Conservation (phyloP, 2,113 vertebrate species). For the human region DNA sequence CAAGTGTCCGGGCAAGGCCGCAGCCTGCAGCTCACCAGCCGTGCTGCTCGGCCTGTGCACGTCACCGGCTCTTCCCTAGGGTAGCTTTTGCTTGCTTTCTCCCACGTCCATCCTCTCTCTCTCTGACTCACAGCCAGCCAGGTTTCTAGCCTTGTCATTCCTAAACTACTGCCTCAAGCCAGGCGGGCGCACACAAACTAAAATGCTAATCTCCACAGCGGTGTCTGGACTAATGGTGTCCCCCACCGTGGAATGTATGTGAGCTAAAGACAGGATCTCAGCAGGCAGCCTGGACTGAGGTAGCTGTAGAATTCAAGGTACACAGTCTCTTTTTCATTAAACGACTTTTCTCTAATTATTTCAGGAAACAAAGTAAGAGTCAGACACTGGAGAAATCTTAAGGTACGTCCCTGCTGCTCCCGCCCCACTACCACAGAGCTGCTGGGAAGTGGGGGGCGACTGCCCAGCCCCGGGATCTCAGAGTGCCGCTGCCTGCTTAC, state of each 20-base stretch:
- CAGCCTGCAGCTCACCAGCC: neutral
- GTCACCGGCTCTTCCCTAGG: neutral
- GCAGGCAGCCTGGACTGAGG: neutral
- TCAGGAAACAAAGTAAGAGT: constrained; percentile 82
- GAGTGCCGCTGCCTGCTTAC: fast-evolving
- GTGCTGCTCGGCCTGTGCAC: neutral
- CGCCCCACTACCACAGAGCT: neutral
- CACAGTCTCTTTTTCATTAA: neutral
- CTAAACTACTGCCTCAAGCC: neutral
- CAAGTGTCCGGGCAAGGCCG: fast-evolving
- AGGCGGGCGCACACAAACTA: neutral
- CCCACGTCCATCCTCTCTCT: neutral
- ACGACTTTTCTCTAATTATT: constrained; percentile 64
- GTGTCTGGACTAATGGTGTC: fast-evolving
- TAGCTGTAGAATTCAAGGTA: neutral
- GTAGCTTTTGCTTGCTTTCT: neutral
- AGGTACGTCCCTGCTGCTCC: constrained; percentile 63
- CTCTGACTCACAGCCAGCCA: neutral
- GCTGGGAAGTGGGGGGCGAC: neutral
- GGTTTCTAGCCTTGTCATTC: neutral
- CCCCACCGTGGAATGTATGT: fast-evolving
- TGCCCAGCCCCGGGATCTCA: neutral
- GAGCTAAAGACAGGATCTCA: neutral
- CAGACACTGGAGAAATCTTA: constrained; percentile 81
- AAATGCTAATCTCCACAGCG: fast-evolving